Evolutionary conservation across 2,113 vertebrate species (phyloP), one percentile per base, ranked within the genome.

Genomic region (Dendrocopos noguchii): DNA sequence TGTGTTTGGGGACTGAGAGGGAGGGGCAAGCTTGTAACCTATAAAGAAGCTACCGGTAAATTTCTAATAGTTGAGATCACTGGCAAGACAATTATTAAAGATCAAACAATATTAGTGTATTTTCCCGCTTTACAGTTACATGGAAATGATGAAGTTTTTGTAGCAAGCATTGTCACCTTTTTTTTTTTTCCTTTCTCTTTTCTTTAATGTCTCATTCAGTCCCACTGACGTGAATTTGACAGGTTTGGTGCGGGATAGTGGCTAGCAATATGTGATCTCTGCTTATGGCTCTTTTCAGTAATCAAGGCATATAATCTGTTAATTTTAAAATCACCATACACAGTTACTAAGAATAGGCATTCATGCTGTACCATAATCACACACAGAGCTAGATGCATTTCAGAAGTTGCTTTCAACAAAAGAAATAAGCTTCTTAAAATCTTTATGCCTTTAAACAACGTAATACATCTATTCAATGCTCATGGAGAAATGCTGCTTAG

Each of bases 381-480:
- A 92, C 63, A 25, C 42, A 63, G 25, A 95, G 86, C 66, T 68
- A 94, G 78, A 36, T 39, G 53, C 78, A 65, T 89, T 90, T 90
- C 66, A 60, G 11, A 91, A 90, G 91, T 88, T 88, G 29, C 20
- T 91, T 94, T 89, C 47, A 50, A 90, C 29, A 83, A 82, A 96
- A 86, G 84, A 78, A 93, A 89, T 90, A 95, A 80, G 87, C 88
- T 86, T 84, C 91, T 75, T 91, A 86, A 95, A 97, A 95, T 96
- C 80, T 91, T 88, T 44, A 52, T 74, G 77, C 77, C 73, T 88
- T 94, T 73, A 56, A 55, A 63, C 42, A 80, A 72, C 55, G 17
- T 29, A 77, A 60, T 71, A 63, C 27, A 50, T 87, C 10, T 77
- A 18, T 85, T 74, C 66, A 66, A 9, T 63, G 80, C 91, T 94